Evolutionary conservation across 1,140 invertebrate species (phyloP), one percentile per base, ranked within the genome.

Genomic region (Drosophila ironensis): DNA sequence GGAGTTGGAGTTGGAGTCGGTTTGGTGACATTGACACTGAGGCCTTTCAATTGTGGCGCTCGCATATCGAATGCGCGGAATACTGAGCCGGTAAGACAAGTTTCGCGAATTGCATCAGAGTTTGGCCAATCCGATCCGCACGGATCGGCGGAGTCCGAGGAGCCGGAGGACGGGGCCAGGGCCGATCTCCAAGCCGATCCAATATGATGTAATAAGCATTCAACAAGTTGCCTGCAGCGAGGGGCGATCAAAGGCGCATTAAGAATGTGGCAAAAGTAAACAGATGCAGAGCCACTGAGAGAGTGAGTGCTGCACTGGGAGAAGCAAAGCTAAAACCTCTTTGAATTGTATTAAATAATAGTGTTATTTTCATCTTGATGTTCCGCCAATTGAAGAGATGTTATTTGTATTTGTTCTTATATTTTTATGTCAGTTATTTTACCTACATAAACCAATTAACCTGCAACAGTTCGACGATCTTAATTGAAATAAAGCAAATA

Each of bases 91-190:
- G 80, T 87, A 86, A 75, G 81, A 86, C 80, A 72, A 68, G 80
- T 86, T 86, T 86, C 48, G 66, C 74, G 80, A 72, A 82, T 82
- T 82, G 78, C 78, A 82, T 82, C 78, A 86, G 78, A 81, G 54
- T 40, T 56, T 47, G 35, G 42, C 52, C 33, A 52, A 37, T 37
- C 33, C 12, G 41, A 48, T 28, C 24, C 25, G 51, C 27, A 35
- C 7, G 28, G 45, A n/a, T 6, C n/a, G 8, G 19, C 9, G 27
- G 24, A 35, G 45, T 16, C 30, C 30, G 30, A 33, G 22, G 25
- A 30, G 9, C 1, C 30, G 30, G 9, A 20, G 37, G 38, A 22
- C 25, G 22, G 46, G 68, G 51, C 45, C 40, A 38, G 6, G 40
- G 63, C 51, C 66, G 33, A 9, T 14, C 24, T 33, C 33, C 46